A percentile compares a stretch with the other conserved stretches of the same genome.
phyloP scores from a whole-genome alignment of 2,797 vertebrate genomes.

The Gymnodraco acuticeps region DNA sequence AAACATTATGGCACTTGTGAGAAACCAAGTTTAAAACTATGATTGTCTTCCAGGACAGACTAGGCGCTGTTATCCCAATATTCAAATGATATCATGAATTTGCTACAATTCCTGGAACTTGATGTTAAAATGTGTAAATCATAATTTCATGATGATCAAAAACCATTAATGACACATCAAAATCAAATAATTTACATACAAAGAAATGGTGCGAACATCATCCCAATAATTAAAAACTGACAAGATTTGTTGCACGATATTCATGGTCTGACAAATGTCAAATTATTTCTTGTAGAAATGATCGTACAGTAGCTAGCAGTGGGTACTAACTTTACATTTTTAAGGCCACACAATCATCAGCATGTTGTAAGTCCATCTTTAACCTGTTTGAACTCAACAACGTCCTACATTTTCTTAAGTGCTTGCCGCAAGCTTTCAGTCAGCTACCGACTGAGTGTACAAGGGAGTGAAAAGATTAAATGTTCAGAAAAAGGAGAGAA shows the following conservation, averaged over 20 bases:
- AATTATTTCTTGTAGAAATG: not conserved
- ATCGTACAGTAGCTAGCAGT: not conserved
- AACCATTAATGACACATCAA: not conserved
- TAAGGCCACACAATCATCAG: conserved; percentile 20
- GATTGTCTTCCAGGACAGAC: not conserved
- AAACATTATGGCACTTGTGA: not conserved
- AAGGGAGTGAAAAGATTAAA: conserved; percentile 38
- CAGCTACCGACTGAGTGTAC: conserved; percentile 19
- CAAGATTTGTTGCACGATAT: not conserved
- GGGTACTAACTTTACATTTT: not conserved
- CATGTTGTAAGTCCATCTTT: conserved; percentile 2
- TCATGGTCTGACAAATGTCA: not conserved
- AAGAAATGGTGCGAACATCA: conserved; percentile 9
- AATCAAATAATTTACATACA: not conserved
- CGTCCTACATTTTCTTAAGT: conserved; percentile 31
- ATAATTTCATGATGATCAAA: not conserved
- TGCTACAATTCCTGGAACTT: conserved; percentile 14
- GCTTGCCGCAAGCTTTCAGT: conserved; percentile 36
- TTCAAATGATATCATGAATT: not conserved
- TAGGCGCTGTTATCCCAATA: not conserved
- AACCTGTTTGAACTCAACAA: conserved; percentile 29
- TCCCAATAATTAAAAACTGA: not conserved
- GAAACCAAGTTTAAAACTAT: not conserved
- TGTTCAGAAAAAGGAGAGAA: conserved; percentile 37
- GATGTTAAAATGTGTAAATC: not conserved